phyloP scores from a whole-genome alignment of 2,888 invertebrate genomes.

The Mythimna albipuncta region DNA sequence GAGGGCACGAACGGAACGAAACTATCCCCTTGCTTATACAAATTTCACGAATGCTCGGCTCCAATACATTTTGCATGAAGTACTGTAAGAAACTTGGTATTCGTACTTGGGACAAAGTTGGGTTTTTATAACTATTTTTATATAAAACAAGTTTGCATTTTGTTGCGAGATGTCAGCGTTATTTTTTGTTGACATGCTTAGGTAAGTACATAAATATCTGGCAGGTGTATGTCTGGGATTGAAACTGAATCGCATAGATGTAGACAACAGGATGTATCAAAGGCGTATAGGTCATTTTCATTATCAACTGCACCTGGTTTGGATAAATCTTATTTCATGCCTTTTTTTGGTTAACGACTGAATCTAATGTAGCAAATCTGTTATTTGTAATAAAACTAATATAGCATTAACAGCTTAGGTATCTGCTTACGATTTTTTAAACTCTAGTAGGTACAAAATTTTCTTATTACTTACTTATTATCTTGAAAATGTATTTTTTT shows the following conservation, averaged over 20 bases:
- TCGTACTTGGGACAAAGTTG: constrained; percentile 66
- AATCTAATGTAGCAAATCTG: neutral
- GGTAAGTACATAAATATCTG: constrained; percentile 17
- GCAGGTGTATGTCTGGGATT: constrained; percentile 34
- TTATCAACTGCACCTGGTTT: constrained; percentile 2
- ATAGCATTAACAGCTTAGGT: neutral
- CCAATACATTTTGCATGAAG: constrained; percentile 88
- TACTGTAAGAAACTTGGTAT: constrained; percentile 69
- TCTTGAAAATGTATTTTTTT: too few species aligned
- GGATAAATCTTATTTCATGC: neutral
- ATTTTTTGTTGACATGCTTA: constrained; percentile 40
- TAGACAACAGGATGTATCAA: constrained; percentile 20
- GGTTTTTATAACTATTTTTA: constrained; percentile 76
- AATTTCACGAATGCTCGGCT: constrained; percentile 75
- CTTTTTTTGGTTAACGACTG: neutral
- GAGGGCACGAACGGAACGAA: constrained; percentile 67
- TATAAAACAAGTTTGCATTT: constrained; percentile 59
- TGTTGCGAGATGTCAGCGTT: constrained; percentile 45
- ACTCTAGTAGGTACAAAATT: too few species aligned
- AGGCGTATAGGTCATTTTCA: constrained; percentile 19
- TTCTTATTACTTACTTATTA: too few species aligned
- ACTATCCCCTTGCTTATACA: constrained; percentile 78
- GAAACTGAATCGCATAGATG: neutral
- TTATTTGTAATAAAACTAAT: neutral
- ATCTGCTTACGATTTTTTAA: neutral